Evolutionary conservation across 2,797 vertebrate genomes (phyloP).

Genomic region (Paedocypris micromegethes): DNA sequence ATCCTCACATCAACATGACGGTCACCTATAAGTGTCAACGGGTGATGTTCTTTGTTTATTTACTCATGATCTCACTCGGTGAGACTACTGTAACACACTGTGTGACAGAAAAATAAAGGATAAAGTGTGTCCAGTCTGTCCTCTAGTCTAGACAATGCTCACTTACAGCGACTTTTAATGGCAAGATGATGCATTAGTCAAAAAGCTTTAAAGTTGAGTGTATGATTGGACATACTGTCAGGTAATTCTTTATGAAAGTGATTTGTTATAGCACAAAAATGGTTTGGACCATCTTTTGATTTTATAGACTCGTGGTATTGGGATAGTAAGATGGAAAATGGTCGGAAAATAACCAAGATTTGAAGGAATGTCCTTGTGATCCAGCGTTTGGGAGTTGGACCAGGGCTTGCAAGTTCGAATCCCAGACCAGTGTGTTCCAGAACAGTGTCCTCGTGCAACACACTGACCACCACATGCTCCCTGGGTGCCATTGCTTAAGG

Average conservation of each 20-base stretch:
- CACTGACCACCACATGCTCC: too few species aligned
- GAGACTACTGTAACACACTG: background rate
- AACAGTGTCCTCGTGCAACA: too few species aligned
- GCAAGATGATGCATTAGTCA: slow-evolving; percentile 26
- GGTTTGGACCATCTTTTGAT: slow-evolving; percentile 16
- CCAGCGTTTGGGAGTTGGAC: too few species aligned
- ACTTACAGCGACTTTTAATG: slow-evolving; percentile 11
- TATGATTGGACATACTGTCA: background rate
- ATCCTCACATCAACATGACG: background rate
- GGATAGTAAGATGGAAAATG: background rate
- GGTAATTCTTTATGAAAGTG: background rate
- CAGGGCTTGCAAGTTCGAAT: too few species aligned
- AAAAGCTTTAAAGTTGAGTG: background rate
- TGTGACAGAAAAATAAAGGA: slow-evolving; percentile 23
- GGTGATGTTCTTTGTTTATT: background rate
- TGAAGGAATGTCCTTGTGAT: too few species aligned
- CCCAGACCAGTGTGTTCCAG: too few species aligned
- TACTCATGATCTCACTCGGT: slow-evolving; percentile 10
- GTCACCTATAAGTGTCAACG: slow-evolving; percentile 7
- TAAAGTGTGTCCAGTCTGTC: slow-evolving; percentile 53
- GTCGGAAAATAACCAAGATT: too few species aligned
- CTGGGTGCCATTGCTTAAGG: too few species aligned
- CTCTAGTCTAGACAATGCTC: slow-evolving; percentile 47
- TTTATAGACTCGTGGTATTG: slow-evolving; percentile 1
- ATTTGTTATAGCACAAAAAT: background rate